Conservation (phyloP, 2,888 invertebrate species). For the Aelia acuminata region DNA sequence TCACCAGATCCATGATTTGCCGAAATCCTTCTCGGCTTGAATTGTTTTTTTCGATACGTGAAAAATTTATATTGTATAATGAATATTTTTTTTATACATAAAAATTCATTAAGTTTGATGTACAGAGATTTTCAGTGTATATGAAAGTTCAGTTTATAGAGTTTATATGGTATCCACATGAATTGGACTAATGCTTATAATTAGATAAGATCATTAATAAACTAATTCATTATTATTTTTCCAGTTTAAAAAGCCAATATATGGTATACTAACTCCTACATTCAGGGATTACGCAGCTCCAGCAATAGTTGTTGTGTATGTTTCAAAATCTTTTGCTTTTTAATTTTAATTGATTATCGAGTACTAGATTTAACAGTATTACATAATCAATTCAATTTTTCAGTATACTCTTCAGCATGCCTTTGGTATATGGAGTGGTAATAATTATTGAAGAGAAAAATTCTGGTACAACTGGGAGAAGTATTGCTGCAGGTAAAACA, state of each 20-base stretch:
- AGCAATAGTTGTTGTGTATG: slow-evolving; percentile 60
- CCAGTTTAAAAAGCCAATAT: slow-evolving; percentile 54
- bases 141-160: no score
- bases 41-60: no score
- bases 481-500: slow-evolving; percentile 60
- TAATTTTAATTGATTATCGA: neutral
- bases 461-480: slow-evolving; percentile 62
- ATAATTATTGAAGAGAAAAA: slow-evolving; percentile 62
- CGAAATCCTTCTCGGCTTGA: no score
- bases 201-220: neutral
- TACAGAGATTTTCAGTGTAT: no score
- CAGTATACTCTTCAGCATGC: slow-evolving; percentile 62
- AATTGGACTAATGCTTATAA: neutral
- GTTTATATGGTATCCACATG: no score
- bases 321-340: neutral
- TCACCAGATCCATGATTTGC: no score
- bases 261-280: slow-evolving; percentile 34
- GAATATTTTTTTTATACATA: no score
- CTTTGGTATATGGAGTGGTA: slow-evolving; percentile 62
- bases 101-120: no score
- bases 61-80: no score
- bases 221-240: slow-evolving; percentile 8
- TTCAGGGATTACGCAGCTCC: slow-evolving; percentile 61
- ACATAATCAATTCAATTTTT: neutral
- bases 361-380: neutral